These are phyloP conservation scores for Ctenodactylus gundi DNA, from an alignment of 2,113 vertebrate species.

Conservation along the genomic window DNA sequence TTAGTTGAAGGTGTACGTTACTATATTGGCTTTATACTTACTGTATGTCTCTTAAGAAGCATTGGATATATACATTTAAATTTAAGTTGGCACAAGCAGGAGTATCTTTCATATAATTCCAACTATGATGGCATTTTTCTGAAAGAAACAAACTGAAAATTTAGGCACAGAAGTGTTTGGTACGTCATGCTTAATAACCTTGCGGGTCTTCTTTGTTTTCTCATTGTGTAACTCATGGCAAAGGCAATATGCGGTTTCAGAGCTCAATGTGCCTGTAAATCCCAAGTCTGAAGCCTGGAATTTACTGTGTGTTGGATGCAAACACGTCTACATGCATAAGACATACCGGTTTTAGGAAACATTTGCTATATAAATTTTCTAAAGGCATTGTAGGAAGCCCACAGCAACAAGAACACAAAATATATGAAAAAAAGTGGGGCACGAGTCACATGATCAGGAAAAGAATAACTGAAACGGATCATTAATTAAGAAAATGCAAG, in stretches of 20 bases:
- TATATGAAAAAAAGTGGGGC: not conserved
- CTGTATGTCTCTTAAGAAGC: not conserved
- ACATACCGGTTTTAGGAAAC: not conserved
- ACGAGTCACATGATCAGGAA: not conserved
- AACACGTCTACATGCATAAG: not conserved
- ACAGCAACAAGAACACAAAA: not conserved
- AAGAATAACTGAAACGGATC: not conserved
- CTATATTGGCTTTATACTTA: not conserved
- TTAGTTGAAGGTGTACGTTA: not conserved
- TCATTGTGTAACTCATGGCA: rapidly evolving
- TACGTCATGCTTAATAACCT: not conserved
- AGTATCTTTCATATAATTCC: not conserved
- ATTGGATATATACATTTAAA: not conserved
- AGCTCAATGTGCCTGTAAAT: not conserved
- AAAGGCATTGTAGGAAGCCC: too few species aligned
- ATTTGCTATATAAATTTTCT: not conserved
- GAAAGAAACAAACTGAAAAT: not conserved
- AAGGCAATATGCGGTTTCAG: not conserved
- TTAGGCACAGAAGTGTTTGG: not conserved
- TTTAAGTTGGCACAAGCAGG: not conserved
- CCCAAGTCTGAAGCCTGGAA: not conserved
- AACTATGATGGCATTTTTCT: not conserved
- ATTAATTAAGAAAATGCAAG: not conserved
- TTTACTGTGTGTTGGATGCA: not conserved
- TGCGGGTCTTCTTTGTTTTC: not conserved